Evolutionary conservation across 1,140 invertebrate genomes (phyloP).

Genomic region (Camponotus pennsylvanicus): DNA sequence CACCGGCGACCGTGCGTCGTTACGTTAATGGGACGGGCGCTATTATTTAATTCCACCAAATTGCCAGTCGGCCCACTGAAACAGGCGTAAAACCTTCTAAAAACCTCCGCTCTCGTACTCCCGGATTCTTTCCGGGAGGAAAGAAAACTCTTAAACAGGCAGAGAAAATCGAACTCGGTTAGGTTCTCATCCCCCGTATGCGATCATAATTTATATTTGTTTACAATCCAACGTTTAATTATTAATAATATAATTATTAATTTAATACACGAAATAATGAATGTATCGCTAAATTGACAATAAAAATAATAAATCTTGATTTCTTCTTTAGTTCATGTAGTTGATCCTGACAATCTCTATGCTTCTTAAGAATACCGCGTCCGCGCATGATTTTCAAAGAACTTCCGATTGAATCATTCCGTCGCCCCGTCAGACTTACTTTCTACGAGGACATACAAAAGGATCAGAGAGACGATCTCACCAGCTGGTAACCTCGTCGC

Average conservation of each 20-base stretch:
- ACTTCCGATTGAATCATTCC: background rate
- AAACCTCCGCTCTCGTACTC: slow-evolving; percentile 64
- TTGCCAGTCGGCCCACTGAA: slow-evolving; percentile 67
- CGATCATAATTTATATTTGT: slow-evolving; percentile 54
- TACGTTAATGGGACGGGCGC: slow-evolving; percentile 75
- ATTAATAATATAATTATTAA: background rate
- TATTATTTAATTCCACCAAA: slow-evolving; percentile 77
- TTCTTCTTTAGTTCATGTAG: background rate
- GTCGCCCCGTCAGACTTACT: background rate
- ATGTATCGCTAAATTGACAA: no score
- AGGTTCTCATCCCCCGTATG: background rate
- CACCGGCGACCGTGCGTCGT: slow-evolving; percentile 67
- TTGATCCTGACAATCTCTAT: background rate
- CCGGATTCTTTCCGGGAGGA: slow-evolving; percentile 64
- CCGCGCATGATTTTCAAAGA: slow-evolving; percentile 8
- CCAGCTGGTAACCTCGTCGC: slow-evolving; percentile 21
- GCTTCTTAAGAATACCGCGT: background rate
- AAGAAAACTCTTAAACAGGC: slow-evolving; percentile 22
- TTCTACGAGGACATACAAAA: slow-evolving; percentile 18
- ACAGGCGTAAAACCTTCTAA: slow-evolving; percentile 73
- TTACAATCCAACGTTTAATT: slow-evolving; percentile 14
- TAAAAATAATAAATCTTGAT: background rate
- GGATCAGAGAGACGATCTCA: background rate
- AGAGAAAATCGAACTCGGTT: slow-evolving; percentile 37
- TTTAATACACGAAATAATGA: no score